Evolutionary conservation across 2,797 vertebrate species (phyloP).

Genomic region (Sebastes miniatus): DNA sequence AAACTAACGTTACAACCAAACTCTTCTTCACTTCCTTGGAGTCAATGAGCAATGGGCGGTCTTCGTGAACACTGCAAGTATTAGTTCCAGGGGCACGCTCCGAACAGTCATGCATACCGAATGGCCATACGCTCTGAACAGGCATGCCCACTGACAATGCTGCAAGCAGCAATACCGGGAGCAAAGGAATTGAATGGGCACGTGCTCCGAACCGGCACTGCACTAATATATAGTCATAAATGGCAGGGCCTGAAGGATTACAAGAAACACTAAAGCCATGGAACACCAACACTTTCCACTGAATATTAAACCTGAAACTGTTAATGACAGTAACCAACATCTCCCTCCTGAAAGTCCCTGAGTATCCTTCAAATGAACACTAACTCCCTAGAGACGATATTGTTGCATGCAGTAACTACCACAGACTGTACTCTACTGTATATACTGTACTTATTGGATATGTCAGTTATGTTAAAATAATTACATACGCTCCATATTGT

Average conservation of each 20-base stretch:
- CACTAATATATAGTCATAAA: background rate
- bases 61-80: background rate
- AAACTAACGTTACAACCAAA: background rate
- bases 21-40: background rate
- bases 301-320: background rate
- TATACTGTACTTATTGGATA: background rate
- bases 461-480: background rate
- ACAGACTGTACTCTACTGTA: background rate
- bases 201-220: fast-evolving
- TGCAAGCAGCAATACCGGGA: background rate
- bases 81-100: fast-evolving
- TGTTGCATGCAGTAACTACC: background rate
- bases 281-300: fast-evolving
- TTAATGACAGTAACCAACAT: background rate
- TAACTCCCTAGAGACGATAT: fast-evolving
- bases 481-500: background rate
- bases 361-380: background rate
- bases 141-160: background rate
- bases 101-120: background rate
- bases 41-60: background rate
- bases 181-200: fast-evolving
- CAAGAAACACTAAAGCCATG: background rate
- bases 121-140: no score
- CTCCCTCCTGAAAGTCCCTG: background rate
- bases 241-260: background rate